A percentile compares a stretch with the other conserved stretches of the same genome.
Evolutionary conservation across 2,113 vertebrate species (phyloP).

Genomic region (Erythrocercus mccallii): DNA sequence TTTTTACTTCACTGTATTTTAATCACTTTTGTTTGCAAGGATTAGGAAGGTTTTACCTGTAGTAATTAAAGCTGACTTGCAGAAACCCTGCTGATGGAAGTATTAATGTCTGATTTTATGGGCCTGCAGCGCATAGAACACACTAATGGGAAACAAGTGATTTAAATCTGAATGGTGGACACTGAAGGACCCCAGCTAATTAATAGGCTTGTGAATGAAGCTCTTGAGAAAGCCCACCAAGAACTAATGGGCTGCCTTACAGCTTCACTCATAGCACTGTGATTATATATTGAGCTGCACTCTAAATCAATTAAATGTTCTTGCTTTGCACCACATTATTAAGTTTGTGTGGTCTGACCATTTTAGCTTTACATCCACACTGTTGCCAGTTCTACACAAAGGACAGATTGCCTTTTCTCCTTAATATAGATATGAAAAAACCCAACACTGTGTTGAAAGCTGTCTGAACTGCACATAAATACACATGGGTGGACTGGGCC

Average conservation of each 20-base stretch:
- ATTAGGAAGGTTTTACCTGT: conserved; percentile 56
- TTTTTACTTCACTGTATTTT: conserved; percentile 49
- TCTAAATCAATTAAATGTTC: conserved; percentile 51
- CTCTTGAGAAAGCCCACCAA: neutral
- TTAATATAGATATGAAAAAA: neutral
- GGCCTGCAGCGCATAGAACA: conserved; percentile 17
- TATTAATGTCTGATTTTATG: conserved; percentile 61
- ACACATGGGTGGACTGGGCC: too few relatives aligned
- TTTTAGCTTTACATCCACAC: conserved; percentile 13
- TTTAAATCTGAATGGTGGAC: conserved; percentile 15
- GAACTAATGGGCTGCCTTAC: neutral
- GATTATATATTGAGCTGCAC: conserved; percentile 12
- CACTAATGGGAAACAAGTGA: conserved; percentile 67
- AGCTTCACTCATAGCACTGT: neutral
- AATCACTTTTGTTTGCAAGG: conserved; percentile 60
- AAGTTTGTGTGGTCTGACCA: conserved; percentile 8
- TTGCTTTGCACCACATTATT: conserved; percentile 44
- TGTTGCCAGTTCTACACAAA: neutral
- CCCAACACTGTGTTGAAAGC: neutral
- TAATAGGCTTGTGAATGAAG: conserved; percentile 58
- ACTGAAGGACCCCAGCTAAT: conserved; percentile 59
- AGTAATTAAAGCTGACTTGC: conserved; percentile 65
- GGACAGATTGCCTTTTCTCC: neutral
- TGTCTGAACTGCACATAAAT: neutral
- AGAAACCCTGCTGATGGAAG: conserved; percentile 57